Conservation (phyloP, 2,797 vertebrate genomes). For the Onychomys torridus region DNA sequence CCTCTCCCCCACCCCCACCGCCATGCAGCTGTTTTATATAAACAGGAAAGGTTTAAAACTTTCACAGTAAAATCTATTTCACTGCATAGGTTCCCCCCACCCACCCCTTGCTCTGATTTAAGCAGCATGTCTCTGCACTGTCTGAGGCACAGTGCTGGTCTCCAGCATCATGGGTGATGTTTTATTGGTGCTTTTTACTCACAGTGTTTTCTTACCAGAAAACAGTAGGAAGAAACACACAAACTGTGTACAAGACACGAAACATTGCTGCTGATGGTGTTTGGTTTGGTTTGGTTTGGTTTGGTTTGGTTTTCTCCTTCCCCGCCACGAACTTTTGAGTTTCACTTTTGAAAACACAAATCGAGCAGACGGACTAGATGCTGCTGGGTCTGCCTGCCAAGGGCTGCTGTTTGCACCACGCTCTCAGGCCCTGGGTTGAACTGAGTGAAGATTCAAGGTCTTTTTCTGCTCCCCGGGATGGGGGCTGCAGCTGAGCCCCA, state of each 20-base stretch:
- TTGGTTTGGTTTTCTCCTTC: neutral
- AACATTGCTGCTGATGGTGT: conserved; percentile 79
- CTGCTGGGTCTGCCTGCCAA: conserved; percentile 36
- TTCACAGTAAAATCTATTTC: conserved; percentile 79
- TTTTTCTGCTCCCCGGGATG: conserved; percentile 7
- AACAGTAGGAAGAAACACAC: conserved; percentile 77
- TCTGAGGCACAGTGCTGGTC: conserved; percentile 68
- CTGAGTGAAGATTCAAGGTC: neutral
- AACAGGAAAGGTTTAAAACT: conserved; percentile 72
- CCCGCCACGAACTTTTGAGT: conserved; percentile 68
- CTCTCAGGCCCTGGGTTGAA: conserved; percentile 36
- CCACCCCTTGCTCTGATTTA: conserved; percentile 68
- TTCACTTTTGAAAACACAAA: conserved; percentile 69
- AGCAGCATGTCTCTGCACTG: conserved; percentile 75
- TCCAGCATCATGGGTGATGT: conserved; percentile 72
- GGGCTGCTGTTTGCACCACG: conserved; percentile 54
- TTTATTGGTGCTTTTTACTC: conserved; percentile 87
- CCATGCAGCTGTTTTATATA: conserved; percentile 84
- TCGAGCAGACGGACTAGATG: conserved; percentile 23
- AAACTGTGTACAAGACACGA: conserved; percentile 81
- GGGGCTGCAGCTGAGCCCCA: conserved; percentile 40
- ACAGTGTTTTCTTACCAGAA: conserved; percentile 83
- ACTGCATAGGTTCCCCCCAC: conserved; percentile 58
- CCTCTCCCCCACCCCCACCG: conserved; percentile 68
- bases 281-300: neutral